Evolutionary conservation across 2,888 invertebrate species (phyloP), one percentile per base, ranked within the genome.

Genomic region (Agrotis puta): DNA sequence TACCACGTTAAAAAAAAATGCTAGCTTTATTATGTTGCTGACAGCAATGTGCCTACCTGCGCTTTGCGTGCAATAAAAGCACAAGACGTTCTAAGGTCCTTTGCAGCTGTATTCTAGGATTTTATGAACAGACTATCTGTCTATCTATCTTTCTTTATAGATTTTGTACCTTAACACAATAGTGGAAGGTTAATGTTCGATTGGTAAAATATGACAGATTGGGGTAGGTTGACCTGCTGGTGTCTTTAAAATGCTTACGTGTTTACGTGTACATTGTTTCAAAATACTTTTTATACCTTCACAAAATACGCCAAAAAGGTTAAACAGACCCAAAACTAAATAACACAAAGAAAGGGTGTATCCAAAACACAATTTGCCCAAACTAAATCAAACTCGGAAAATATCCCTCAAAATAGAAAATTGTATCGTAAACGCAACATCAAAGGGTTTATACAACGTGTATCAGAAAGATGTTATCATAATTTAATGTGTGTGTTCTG

Each of bases 341-440:
- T 27, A 27, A 27, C 20, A 48, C 20, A 71, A 73, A 72, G 22
- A 45, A 70, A 58, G 45, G 16, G 18, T 57, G 22, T 47, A 24
- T 20, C 16, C 65, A 47, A 67, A 76, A 76, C 47, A 54, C 43
- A 74, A 70, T 56, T 56, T 50, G 51, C 50, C 33, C 16, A 59
- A 80, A 74, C 57, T 58, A 51, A 54, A 61, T 64, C 27, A 59
- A 63, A 58, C 22, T 24, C 16, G 0, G 50, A 74, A 43, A 79
- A 64, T 48, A 54, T 48, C 57, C 20, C 20, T 66, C 22, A 54
- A 59, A 24, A 47, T 56, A 39, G 64, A 24, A 68, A 81, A 69
- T 62, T 27, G 20, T 76, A 50, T 69, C 45, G 47, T 62, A 14
- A 62, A 68, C 45, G 61, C 39, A 22, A 50, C 61, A 64, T 57